These are phyloP conservation scores for Apis mellifera DNA, from an alignment of 1,140 invertebrate genomes.

Conservation along the genomic window DNA sequence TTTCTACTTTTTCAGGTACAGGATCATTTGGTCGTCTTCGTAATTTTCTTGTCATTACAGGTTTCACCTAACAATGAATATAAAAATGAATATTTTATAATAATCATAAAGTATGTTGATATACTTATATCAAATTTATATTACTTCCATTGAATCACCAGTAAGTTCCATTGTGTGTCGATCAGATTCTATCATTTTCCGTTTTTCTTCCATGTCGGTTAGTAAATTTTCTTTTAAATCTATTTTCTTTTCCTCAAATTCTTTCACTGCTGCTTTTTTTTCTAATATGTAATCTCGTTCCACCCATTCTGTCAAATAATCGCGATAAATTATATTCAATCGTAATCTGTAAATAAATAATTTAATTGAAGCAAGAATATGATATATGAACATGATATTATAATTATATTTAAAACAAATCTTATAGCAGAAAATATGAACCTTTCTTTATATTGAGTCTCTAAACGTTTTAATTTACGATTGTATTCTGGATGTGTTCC, in stretches of 20 bases:
- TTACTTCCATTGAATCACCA: constrained; percentile 91
- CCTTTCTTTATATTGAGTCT: constrained; percentile 90
- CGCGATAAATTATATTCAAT: constrained; percentile 91
- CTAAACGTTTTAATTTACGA: constrained; percentile 90
- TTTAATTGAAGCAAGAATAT: not conserved
- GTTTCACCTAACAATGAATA: constrained; percentile 83
- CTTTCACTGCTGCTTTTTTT: constrained; percentile 92
- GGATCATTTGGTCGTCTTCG: constrained; percentile 96
- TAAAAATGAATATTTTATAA: not conserved
- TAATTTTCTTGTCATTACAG: constrained; percentile 92
- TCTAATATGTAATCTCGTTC: constrained; percentile 94
- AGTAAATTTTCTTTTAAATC: constrained; percentile 95
- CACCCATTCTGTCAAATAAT: constrained; percentile 92
- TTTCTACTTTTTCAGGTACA: constrained; percentile 90
- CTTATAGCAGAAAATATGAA: constrained; percentile 40
- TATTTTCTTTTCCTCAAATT: constrained; percentile 97
- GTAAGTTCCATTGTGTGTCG: constrained; percentile 93
- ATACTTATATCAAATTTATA: not conserved
- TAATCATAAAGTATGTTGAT: not conserved
- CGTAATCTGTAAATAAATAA: constrained; percentile 81
- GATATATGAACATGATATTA: too few relatives aligned
- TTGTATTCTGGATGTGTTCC: constrained; percentile 93
- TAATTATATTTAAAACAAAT: not conserved
- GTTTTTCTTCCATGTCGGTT: constrained; percentile 95
- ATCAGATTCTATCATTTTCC: constrained; percentile 94